phyloP scores from a whole-genome alignment of 2,113 vertebrate species.

The Lampris megalopsis region DNA sequence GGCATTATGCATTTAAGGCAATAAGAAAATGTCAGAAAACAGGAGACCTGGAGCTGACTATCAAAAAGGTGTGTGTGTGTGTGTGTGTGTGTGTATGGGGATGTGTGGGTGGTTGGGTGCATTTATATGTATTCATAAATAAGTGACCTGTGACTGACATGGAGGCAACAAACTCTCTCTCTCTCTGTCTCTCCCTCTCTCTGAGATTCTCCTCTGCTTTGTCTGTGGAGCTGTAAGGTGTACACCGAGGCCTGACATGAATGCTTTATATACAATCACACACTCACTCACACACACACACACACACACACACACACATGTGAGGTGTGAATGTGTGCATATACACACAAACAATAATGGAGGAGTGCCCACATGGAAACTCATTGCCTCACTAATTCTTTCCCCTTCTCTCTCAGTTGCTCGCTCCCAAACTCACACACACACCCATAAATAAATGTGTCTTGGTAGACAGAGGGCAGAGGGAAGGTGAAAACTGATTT shows the following conservation, averaged over 20 bases:
- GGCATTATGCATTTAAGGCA: conserved; percentile 22
- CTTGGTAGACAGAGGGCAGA: conserved; percentile 14
- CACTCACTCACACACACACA: conserved; percentile 16
- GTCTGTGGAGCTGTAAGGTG: conserved; percentile 30
- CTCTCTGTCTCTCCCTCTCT: neutral
- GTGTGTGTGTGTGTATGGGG: conserved; percentile 3
- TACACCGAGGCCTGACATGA: conserved; percentile 20
- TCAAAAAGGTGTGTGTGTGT: conserved; percentile 34
- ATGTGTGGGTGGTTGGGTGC: neutral
- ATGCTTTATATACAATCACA: conserved; percentile 8
- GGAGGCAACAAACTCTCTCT: conserved; percentile 16
- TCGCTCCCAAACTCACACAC: neutral
- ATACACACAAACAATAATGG: neutral
- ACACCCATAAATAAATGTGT: conserved; percentile 3
- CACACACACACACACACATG: neutral
- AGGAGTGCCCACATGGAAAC: conserved; percentile 42
- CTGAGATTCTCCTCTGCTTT: neutral
- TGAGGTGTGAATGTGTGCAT: too few relatives aligned
- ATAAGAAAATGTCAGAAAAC: conserved; percentile 20
- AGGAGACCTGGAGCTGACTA: conserved; percentile 43
- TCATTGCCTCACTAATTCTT: conserved; percentile 21
- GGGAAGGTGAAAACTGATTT: conserved; percentile 23
- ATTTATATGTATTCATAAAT: conserved; percentile 41
- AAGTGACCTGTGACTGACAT: conserved; percentile 63
- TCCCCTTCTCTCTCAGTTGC: conserved; percentile 1